Evolutionary conservation across 2,888 invertebrate species (phyloP).

Genomic region (Sisyra nigra): DNA sequence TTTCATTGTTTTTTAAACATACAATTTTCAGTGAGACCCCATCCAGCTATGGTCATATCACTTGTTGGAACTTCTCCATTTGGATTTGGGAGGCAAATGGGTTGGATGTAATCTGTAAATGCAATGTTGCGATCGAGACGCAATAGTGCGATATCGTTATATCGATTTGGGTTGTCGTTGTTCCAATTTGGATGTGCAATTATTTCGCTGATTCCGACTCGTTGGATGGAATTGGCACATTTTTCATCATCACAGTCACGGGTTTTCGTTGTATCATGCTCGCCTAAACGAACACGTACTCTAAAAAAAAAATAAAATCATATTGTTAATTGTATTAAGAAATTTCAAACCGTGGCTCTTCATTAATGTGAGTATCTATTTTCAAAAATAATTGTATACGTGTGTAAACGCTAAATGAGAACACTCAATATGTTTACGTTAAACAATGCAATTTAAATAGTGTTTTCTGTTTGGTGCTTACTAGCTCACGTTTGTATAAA

Average conservation of each 20-base stretch:
- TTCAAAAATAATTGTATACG: too few species aligned
- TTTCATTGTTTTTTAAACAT: conserved; percentile 10
- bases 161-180: background rate
- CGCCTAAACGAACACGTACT: conserved; percentile 26
- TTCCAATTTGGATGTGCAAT: conserved; percentile 2
- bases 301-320: conserved; percentile 14
- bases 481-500: too few species aligned
- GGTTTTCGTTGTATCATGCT: conserved; percentile 27
- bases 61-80: background rate
- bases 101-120: conserved; percentile 2
- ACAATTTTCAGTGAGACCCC: conserved; percentile 35
- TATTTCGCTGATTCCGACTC: background rate
- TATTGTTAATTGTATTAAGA: too few species aligned
- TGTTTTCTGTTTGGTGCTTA: too few species aligned
- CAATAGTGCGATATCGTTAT: conserved; percentile 3
- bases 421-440: too few species aligned
- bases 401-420: too few species aligned
- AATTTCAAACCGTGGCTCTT: too few species aligned
- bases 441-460: too few species aligned
- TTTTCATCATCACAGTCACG: conserved; percentile 26
- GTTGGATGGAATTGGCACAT: conserved; percentile 2
- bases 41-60: conserved; percentile 7
- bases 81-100: conserved; percentile 5
- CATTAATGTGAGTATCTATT: too few species aligned
- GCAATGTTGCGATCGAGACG: background rate